These are phyloP conservation scores for Pseudorhombus dupliciocellatus DNA, from an alignment of 2,113 vertebrate species.

Conservation along the genomic window DNA sequence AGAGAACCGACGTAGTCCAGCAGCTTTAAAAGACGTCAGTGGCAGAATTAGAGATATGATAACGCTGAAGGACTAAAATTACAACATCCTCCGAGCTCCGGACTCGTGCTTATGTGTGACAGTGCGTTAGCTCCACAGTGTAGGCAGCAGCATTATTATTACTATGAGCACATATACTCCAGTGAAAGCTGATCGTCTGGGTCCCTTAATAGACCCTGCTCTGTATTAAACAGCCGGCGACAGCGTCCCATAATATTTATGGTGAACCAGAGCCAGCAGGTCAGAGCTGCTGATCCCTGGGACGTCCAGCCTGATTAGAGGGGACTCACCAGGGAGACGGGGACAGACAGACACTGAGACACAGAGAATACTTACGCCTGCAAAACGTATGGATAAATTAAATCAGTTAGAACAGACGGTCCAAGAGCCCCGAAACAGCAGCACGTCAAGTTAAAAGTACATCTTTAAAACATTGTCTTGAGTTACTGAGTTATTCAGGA, in stretches of 20 bases:
- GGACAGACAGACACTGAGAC: conserved; percentile 11
- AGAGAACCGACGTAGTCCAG: neutral
- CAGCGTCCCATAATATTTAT: conserved; percentile 67
- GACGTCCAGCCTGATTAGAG: conserved; percentile 51
- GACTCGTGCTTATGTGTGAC: conserved; percentile 1
- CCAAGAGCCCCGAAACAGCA: too few species aligned
- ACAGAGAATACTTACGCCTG: too few species aligned
- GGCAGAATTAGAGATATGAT: neutral
- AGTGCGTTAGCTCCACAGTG: conserved; percentile 1
- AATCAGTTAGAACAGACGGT: too few species aligned
- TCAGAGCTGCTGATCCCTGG: conserved; percentile 55
- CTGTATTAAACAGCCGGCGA: conserved; percentile 56
- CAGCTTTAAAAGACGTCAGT: conserved; percentile 5
- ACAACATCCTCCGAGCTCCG: neutral
- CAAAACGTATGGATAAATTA: too few species aligned
- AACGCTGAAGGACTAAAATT: conserved; percentile 7
- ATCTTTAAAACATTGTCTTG: too few species aligned
- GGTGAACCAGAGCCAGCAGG: conserved; percentile 59
- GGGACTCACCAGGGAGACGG: conserved; percentile 26
- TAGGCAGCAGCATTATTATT: conserved; percentile 5
- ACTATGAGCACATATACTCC: conserved; percentile 36
- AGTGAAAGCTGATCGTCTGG: conserved; percentile 43
- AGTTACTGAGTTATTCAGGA: too few species aligned
- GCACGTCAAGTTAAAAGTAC: too few species aligned
- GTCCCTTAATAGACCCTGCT: conserved; percentile 30